phyloP scores from a whole-genome alignment of 92 coral and sea anemone species.

The Phenganax stokvisi region DNA sequence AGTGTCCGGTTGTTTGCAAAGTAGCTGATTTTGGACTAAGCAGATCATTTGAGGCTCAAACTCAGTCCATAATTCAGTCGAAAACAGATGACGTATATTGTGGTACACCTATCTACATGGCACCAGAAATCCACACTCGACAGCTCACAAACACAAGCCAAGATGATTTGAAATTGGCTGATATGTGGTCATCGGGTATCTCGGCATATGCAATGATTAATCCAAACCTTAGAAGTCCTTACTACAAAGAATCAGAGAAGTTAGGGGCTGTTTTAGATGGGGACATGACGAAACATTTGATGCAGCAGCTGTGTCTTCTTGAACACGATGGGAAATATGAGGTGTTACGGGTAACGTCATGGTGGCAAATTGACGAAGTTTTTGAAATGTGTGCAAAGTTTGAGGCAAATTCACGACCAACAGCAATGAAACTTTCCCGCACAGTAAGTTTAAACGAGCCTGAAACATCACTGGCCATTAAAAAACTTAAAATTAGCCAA shows the following conservation, averaged over 20 bases:
- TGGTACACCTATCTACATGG: conserved; percentile 4
- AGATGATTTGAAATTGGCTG: neutral
- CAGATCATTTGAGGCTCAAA: neutral
- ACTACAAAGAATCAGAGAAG: neutral
- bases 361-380: conserved; percentile 15
- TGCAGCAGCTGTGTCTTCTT: neutral
- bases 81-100: neutral
- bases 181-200: conserved; percentile 15
- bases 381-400: neutral
- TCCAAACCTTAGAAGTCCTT: conserved; percentile 1
- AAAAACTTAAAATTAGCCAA: neutral
- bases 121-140: neutral
- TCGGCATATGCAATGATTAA: neutral
- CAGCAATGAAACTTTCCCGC: neutral
- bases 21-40: conserved; percentile 16
- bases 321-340: neutral
- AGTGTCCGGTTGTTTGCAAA: conserved; percentile 12
- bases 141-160: neutral
- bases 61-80: neutral
- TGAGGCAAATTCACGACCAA: neutral
- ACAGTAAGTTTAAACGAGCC: neutral
- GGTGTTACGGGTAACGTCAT: neutral
- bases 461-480: neutral
- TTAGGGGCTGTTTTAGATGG: neutral
- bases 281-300: neutral